phyloP scores from a whole-genome alignment of 2,888 invertebrate species.

The Gastrophysa polygoni region DNA sequence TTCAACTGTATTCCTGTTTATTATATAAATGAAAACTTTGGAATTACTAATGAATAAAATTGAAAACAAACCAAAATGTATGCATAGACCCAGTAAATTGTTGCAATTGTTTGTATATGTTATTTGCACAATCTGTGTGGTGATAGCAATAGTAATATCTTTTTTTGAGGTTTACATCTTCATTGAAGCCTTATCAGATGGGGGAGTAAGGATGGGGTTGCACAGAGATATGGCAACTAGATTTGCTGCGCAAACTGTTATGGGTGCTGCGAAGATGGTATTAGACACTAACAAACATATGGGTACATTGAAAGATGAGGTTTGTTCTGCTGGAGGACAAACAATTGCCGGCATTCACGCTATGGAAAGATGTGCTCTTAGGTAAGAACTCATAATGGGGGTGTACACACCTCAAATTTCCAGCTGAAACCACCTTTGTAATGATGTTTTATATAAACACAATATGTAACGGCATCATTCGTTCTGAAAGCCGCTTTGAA shows the following conservation, averaged over 20 bases:
- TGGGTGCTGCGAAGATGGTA: slow-evolving; percentile 82
- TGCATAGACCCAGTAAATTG: too few species aligned
- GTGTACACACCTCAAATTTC: too few species aligned
- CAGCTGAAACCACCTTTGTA: too few species aligned
- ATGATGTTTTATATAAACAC: too few species aligned
- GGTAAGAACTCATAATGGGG: slow-evolving; percentile 60
- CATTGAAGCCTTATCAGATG: slow-evolving; percentile 92
- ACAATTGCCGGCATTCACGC: slow-evolving; percentile 87
- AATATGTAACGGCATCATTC: too few species aligned
- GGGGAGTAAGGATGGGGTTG: slow-evolving; percentile 89
- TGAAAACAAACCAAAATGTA: too few species aligned
- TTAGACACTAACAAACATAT: slow-evolving; percentile 78
- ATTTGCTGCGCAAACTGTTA: slow-evolving; percentile 83
- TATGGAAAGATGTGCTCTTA: slow-evolving; percentile 76
- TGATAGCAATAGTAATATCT: neutral
- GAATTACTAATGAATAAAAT: too few species aligned
- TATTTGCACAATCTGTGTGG: too few species aligned
- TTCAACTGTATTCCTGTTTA: too few species aligned
- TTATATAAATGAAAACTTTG: too few species aligned
- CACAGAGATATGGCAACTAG: slow-evolving; percentile 78
- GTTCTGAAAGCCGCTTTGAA: too few species aligned
- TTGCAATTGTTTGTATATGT: too few species aligned
- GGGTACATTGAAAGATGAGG: slow-evolving; percentile 79
- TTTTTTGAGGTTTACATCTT: slow-evolving; percentile 74
- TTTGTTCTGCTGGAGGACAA: slow-evolving; percentile 89